phyloP scores from a whole-genome alignment of 2,888 invertebrate species.

The Thysanoteuthis rhombus region DNA sequence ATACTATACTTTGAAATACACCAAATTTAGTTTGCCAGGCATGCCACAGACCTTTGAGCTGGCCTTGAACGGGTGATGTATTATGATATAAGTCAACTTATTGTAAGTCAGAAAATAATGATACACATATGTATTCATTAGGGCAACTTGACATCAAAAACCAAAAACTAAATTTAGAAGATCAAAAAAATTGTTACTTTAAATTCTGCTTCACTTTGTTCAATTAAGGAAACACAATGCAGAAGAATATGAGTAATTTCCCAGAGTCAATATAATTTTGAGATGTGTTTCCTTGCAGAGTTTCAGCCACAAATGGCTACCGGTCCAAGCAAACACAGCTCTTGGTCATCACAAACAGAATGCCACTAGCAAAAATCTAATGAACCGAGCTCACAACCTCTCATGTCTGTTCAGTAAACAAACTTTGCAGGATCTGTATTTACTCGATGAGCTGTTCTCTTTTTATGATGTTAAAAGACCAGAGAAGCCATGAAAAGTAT shows the following conservation, averaged over 20 bases:
- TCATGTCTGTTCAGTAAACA: neutral
- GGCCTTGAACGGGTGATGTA: no score
- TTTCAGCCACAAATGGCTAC: neutral
- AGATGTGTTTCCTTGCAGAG: neutral
- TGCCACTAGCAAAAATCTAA: neutral
- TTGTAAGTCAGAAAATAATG: neutral
- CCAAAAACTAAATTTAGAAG: neutral
- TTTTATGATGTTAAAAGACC: neutral
- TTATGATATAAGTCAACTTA: neutral
- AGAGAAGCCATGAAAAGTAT: neutral
- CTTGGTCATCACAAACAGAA: conserved; percentile 12
- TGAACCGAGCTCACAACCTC: neutral
- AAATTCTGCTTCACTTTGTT: neutral
- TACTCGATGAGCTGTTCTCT: conserved; percentile 12
- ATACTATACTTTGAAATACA: no score
- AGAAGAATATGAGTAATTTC: neutral
- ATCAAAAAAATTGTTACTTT: neutral
- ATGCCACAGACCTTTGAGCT: no score
- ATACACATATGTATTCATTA: neutral
- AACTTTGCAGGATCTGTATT: neutral
- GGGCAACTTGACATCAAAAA: neutral
- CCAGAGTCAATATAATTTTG: neutral
- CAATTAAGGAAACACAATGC: neutral
- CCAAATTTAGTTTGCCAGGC: no score
- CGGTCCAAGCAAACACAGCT: neutral